These are phyloP conservation scores for Podocnemis expansa DNA, from an alignment of 2,113 vertebrate species.

Conservation along the genomic window DNA sequence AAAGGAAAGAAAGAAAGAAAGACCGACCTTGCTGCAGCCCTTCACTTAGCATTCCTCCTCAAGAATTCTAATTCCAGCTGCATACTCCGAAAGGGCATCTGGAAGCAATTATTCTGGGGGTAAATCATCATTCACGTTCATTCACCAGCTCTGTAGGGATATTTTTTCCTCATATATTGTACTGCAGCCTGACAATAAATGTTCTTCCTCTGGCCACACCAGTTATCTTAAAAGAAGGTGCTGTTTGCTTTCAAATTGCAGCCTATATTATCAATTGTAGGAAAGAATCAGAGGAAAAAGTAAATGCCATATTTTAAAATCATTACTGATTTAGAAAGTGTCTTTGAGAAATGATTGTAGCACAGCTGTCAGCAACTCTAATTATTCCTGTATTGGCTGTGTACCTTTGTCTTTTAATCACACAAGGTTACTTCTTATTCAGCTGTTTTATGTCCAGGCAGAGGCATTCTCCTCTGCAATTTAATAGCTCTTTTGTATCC, in stretches of 20 bases:
- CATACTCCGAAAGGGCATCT: conserved; percentile 1
- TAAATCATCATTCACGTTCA: conserved; percentile 35
- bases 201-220: neutral
- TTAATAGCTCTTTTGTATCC: neutral
- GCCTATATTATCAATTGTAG: neutral
- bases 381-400: conserved; percentile 30
- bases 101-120: neutral
- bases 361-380: neutral
- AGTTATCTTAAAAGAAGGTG: neutral
- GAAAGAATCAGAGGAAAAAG: neutral
- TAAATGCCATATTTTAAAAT: conserved; percentile 30
- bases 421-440: neutral
- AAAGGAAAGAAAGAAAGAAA: neutral
- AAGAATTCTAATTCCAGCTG: conserved; percentile 66
- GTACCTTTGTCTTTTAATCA: neutral
- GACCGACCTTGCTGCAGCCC: neutral
- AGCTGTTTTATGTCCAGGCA: neutral
- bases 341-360: neutral
- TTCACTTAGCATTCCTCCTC: neutral
- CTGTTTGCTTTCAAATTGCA: conserved; percentile 17
- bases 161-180: neutral
- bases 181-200: neutral
- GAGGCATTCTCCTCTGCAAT: neutral
- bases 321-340: neutral
- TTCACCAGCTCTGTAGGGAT: neutral